A percentile compares a stretch with the other conserved stretches of the same genome.
These are phyloP conservation scores for Neomonachus schauinslandi DNA, from an alignment of 2,113 vertebrate species.

Conservation along the genomic window DNA sequence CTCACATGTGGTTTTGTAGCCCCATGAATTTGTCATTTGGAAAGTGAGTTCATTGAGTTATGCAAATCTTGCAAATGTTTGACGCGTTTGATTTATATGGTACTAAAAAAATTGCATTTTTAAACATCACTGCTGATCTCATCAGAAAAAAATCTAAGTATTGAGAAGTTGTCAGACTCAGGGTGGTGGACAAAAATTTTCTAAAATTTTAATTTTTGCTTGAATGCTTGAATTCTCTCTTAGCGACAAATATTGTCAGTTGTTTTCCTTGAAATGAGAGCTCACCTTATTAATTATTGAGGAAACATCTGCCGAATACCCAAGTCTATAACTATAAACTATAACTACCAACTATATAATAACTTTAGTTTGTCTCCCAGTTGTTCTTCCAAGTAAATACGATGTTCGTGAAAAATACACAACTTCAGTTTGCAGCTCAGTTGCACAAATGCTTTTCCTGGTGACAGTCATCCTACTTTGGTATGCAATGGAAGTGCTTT, in stretches of 20 bases:
- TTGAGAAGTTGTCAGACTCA: not conserved
- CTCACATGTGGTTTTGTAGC: not conserved
- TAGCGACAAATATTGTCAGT: not conserved
- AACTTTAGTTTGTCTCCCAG: not conserved
- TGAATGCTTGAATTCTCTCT: conserved; percentile 7
- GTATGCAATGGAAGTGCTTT: not conserved
- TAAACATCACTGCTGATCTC: conserved; percentile 23
- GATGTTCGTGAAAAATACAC: not conserved
- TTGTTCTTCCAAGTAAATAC: conserved; percentile 39
- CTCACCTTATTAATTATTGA: conserved; percentile 44
- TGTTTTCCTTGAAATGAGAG: conserved; percentile 33
- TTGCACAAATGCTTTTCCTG: not conserved
- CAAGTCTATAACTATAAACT: not conserved
- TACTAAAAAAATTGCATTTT: conserved; percentile 29
- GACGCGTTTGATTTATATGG: conserved; percentile 14
- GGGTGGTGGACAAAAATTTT: not conserved
- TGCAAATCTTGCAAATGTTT: conserved; percentile 36
- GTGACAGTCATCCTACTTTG: not conserved
- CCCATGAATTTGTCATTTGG: conserved; percentile 43
- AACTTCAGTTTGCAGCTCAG: not conserved
- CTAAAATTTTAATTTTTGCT: conserved; percentile 46
- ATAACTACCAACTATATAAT: not conserved
- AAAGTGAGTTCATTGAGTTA: conserved; percentile 13
- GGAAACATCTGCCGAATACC: not conserved
- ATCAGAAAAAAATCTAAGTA: conserved; percentile 17